Base-by-base conservation (phyloP, 2,888 invertebrate genomes). In the Leptura quadrifasciata region DNA sequence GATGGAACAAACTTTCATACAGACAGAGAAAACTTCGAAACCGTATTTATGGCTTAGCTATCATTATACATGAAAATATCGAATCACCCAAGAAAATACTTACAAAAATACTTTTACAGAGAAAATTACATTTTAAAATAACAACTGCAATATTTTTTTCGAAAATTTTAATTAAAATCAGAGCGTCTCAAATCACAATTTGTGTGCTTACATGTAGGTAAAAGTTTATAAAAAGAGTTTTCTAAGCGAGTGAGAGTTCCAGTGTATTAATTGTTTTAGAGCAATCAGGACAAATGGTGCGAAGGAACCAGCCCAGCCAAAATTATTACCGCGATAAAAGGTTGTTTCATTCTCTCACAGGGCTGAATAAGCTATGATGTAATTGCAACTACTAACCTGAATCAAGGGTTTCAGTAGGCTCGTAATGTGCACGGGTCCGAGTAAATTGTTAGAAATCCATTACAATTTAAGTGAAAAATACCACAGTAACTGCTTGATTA, bases 381-480 rank as follows among this genome's bases (percentile, higher is more conserved):
- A 47, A 47, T 47, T 47, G 47, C n/a, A 47, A n/a, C n/a, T 47
- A n/a, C n/a, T 47, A 47, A 47, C 47, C 47, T 47, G n/a, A n/a
- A n/a, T 47, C 47, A 47, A 47, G 47, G 47, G 47, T 47, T 47
- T n/a, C 47, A 47, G 12, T 17, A 47, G 47, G 47, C n/a, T 47
- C 47, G n/a, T 47, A 39, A 39, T 47, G 47, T 47, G 15, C n/a
- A 47, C 47, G 47, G 47, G 47, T 47, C 47, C n/a, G 2, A 15
- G n/a, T n/a, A n/a, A 47, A 47, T 47, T 47, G 47, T 47, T 47
- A 47, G 47, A 47, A 47, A 47, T 47, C 47, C 47, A 15, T n/a
- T 47, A 15, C n/a, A 12, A 47, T 2, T 47, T 47, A 39, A 15
- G 12, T 12, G 12, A 15, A n/a, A 39, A 39, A 2, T 47, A 47